Evolutionary conservation across 2,113 vertebrate species (phyloP).

Genomic region (Ahaetulla prasina): DNA sequence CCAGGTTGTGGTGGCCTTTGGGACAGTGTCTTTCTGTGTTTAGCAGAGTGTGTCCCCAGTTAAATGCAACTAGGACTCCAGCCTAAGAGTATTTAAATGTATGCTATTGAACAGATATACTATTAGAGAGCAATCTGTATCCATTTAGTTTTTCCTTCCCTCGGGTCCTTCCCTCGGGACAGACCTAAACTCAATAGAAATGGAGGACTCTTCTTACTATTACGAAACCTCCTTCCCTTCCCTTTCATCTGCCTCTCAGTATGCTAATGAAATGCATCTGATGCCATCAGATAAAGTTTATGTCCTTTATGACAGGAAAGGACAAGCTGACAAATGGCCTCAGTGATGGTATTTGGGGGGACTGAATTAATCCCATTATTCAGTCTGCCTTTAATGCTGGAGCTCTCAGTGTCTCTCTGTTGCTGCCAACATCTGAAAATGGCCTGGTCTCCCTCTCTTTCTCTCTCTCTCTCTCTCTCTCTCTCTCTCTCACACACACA

Average conservation of each 20-base stretch:
- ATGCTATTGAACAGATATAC: not conserved
- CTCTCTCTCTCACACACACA: too few relatives aligned
- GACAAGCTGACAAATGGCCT: slow-evolving; percentile 51
- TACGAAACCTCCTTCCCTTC: not conserved
- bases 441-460: not conserved
- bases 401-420: slow-evolving; percentile 1
- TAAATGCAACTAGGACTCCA: not conserved
- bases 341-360: fast-evolving
- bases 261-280: slow-evolving; percentile 27
- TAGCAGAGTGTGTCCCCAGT: not conserved
- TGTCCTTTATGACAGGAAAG: slow-evolving; percentile 53
- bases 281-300: slow-evolving; percentile 42
- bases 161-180: not conserved
- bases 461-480: not conserved
- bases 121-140: not conserved
- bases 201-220: not conserved
- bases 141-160: not conserved
- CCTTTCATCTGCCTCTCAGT: not conserved
- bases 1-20: not conserved
- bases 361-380: not conserved
- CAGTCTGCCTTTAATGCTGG: not conserved
- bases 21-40: not conserved
- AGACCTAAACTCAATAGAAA: not conserved
- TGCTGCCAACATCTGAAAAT: slow-evolving; percentile 2
- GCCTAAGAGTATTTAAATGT: not conserved